Percentiles rank a stretch among this genome's conserved stretches.
Evolutionary conservation across 2,113 vertebrate species (phyloP).

Genomic region (Butorides virescens): DNA sequence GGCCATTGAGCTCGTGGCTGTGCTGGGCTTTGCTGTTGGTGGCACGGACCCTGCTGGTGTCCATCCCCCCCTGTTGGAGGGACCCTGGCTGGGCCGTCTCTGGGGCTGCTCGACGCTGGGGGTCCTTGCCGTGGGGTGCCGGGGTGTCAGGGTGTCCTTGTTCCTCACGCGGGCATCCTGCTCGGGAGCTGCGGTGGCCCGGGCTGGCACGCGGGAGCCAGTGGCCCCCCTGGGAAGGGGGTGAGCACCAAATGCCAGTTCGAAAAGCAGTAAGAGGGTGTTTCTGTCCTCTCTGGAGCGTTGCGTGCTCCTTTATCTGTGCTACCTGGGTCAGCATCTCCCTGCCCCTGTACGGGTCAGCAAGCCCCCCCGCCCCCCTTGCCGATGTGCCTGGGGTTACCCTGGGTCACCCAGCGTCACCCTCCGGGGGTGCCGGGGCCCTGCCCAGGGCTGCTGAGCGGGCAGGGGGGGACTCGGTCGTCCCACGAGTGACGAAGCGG

Average conservation of each 20-base stretch:
- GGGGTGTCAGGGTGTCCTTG: not conserved
- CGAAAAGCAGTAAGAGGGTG: not conserved
- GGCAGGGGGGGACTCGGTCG: too few relatives aligned
- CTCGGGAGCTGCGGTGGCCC: not conserved
- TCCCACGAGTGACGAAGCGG: accelerated
- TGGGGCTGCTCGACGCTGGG: not conserved
- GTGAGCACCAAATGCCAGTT: not conserved
- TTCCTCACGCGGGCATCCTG: not conserved
- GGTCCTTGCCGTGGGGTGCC: not conserved
- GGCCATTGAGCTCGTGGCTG: accelerated
- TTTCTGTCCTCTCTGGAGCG: not conserved
- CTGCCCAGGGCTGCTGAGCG: not conserved
- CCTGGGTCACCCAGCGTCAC: not conserved
- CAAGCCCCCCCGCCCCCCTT: not conserved
- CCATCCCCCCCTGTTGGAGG: too few relatives aligned
- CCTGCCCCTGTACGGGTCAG: not conserved
- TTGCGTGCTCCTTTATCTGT: not conserved
- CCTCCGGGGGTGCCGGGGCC: not conserved
- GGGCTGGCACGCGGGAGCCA: not conserved
- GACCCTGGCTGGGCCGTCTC: too few relatives aligned
- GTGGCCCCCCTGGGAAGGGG: not conserved
- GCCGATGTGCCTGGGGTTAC: not conserved
- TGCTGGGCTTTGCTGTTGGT: not conserved
- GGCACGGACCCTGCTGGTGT: accelerated
- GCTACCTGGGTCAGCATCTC: accelerated